A percentile compares a stretch with the other conserved stretches of the same genome.
These are phyloP conservation scores for Cactoblastis cactorum DNA, from an alignment of 2,888 invertebrate genomes.

Conservation along the genomic window DNA sequence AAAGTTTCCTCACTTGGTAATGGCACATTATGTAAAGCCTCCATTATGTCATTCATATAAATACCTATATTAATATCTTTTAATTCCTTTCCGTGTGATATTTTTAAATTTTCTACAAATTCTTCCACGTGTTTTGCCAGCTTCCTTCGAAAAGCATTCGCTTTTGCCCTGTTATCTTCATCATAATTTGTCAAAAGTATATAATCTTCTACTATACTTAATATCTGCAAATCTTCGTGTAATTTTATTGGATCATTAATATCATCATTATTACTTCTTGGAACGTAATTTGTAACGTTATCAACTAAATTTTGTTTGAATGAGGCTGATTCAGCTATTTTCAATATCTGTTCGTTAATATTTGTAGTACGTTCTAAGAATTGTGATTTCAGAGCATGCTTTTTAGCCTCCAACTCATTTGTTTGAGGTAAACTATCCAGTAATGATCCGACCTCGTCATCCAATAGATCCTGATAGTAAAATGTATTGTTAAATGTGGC, in stretches of 20 bases:
- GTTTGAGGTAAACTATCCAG: conserved; percentile 44
- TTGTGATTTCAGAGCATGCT: conserved; percentile 39
- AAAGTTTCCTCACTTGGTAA: conserved; percentile 42
- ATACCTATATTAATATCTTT: conserved; percentile 30
- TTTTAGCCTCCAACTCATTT: conserved; percentile 34
- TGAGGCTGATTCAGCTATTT: conserved; percentile 26
- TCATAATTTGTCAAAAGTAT: conserved; percentile 41
- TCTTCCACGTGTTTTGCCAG: conserved; percentile 37
- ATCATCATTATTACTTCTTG: conserved; percentile 15
- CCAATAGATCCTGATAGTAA: conserved; percentile 50
- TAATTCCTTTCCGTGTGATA: conserved; percentile 30
- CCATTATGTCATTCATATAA: conserved; percentile 39
- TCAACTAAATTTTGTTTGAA: conserved; percentile 48
- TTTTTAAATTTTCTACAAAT: conserved; percentile 39
- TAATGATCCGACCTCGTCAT: conserved; percentile 53
- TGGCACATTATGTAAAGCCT: conserved; percentile 45
- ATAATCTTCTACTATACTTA: conserved; percentile 45
- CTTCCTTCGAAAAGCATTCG: conserved; percentile 43
- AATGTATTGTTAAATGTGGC: conserved; percentile 37
- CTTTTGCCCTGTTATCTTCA: conserved; percentile 40
- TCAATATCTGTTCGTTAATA: conserved; percentile 34
- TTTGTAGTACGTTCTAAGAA: conserved; percentile 43
- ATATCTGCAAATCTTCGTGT: conserved; percentile 40
- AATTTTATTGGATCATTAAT: conserved; percentile 26
- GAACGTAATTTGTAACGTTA: conserved; percentile 35